Percentiles rank a stretch among this genome's conserved stretches.
phyloP scores from a whole-genome alignment of 2,113 vertebrate genomes.

The Procapra przewalskii region DNA sequence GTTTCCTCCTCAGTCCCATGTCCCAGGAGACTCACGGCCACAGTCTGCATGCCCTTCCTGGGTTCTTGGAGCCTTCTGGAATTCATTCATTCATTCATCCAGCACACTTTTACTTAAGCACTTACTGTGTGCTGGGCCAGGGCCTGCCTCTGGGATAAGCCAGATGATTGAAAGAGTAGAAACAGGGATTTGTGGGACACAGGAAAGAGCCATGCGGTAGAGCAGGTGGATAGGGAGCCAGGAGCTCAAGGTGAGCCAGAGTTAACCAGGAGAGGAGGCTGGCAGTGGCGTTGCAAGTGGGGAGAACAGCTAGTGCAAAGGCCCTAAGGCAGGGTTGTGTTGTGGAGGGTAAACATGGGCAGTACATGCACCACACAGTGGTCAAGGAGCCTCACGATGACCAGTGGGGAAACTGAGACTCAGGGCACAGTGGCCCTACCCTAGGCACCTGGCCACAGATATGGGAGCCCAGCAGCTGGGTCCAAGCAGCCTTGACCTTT shows the following conservation, averaged over 20 bases:
- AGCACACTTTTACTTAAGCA: background rate
- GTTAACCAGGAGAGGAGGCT: background rate
- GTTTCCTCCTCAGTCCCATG: background rate
- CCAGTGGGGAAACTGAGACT: background rate
- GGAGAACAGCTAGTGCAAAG: background rate
- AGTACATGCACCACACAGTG: accelerated
- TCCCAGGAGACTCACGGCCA: background rate
- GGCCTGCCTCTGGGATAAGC: background rate
- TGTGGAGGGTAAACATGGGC: background rate
- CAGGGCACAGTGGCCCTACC: background rate
- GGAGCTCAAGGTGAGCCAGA: background rate
- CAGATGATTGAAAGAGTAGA: background rate
- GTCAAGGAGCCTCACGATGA: background rate
- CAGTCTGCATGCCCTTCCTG: background rate
- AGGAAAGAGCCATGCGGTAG: background rate
- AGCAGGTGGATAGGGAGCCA: background rate
- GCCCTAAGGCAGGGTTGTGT: background rate
- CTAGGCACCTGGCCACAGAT: background rate
- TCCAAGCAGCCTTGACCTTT: background rate
- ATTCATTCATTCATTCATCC: background rate
- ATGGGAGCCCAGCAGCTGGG: background rate
- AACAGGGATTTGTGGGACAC: background rate
- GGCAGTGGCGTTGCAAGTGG: background rate
- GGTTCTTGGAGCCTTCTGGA: background rate
- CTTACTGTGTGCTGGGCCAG: background rate